Conservation (phyloP, 2,888 invertebrate species). For the Ophioninae sp. region DNA sequence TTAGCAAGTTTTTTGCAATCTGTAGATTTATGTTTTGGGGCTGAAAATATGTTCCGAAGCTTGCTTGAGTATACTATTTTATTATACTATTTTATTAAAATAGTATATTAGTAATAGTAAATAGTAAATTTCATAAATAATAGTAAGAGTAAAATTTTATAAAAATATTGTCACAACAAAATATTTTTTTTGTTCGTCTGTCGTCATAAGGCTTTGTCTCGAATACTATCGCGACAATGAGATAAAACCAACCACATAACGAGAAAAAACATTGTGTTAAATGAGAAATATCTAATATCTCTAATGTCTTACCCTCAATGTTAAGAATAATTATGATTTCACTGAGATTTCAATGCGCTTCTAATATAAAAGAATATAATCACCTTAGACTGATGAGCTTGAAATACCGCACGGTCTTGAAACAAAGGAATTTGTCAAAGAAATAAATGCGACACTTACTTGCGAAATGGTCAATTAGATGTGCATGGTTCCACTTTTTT, state of each 20-base stretch:
- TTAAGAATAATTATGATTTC: conserved; percentile 8
- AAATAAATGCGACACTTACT: conserved; percentile 21
- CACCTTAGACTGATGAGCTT: not conserved
- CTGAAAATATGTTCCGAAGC: conserved; percentile 67
- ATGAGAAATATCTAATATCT: conserved; percentile 12
- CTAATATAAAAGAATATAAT: not conserved
- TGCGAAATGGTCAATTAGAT: conserved; percentile 21
- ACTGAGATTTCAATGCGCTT: conserved; percentile 12
- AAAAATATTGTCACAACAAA: too few relatives aligned
- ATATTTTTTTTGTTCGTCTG: conserved; percentile 12
- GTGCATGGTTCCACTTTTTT: conserved; percentile 11
- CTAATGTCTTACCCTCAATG: conserved; percentile 8
- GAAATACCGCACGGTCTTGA: conserved; percentile 13
- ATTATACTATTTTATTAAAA: conserved; percentile 3
- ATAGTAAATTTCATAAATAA: not conserved
- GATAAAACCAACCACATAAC: conserved; percentile 7
- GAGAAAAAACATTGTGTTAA: conserved; percentile 6
- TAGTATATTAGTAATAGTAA: not conserved
- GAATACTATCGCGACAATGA: conserved; percentile 10
- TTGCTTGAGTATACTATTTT: conserved; percentile 60
- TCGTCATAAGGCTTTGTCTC: not conserved
- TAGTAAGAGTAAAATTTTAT: too few relatives aligned
- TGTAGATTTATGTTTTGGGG: conserved; percentile 64
- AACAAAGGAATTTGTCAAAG: conserved; percentile 9
- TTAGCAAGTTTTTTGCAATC: conserved; percentile 69